phyloP scores from a whole-genome alignment of 2,797 vertebrate species.

The Lophotriccus pileatus region DNA sequence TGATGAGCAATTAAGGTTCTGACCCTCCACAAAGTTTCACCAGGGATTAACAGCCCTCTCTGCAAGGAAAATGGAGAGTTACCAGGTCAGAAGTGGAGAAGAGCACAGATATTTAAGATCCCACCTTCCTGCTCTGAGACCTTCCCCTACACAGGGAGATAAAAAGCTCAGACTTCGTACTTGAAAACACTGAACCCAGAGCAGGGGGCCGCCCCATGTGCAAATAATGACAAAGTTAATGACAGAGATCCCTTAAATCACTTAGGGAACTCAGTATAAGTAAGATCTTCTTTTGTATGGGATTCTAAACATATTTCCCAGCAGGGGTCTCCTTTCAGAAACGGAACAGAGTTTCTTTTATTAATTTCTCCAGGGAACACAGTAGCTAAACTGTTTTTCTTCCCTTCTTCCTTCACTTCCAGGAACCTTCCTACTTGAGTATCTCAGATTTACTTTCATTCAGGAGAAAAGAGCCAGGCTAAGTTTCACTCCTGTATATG shows the following conservation, averaged over 20 bases:
- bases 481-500: neutral
- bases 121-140: neutral
- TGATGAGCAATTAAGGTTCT: neutral
- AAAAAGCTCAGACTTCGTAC: neutral
- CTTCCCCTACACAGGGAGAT: neutral
- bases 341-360: neutral
- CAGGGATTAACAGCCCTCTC: neutral
- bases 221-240: neutral
- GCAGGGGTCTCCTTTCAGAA: neutral
- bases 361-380: neutral
- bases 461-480: neutral
- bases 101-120: too few relatives aligned
- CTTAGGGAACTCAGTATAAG: neutral
- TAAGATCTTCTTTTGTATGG: neutral
- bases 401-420: neutral
- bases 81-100: neutral
- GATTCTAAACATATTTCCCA: neutral
- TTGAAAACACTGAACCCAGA: neutral
- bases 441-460: neutral
- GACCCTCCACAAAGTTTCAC: neutral
- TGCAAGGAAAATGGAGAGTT: neutral
- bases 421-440: neutral
- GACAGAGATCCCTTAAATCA: neutral
- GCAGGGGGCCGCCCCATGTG: neutral
- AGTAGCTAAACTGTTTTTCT: neutral